These are phyloP conservation scores for Yponomeuta evonymella DNA, from an alignment of 2,888 invertebrate species.

Conservation along the genomic window DNA sequence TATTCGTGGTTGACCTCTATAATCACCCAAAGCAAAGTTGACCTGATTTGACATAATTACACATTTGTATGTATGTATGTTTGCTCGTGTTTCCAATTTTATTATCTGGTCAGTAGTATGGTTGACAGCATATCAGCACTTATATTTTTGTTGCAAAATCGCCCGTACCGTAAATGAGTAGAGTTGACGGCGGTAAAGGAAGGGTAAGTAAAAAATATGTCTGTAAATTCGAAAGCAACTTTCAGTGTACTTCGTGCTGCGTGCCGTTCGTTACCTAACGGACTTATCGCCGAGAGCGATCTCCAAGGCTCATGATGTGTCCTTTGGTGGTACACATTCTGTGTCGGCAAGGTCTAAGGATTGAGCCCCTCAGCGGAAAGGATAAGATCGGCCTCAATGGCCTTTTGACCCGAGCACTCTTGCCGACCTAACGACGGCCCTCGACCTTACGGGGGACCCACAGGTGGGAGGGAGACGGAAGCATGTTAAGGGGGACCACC, in stretches of 20 bases:
- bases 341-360: neutral
- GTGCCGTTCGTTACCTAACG: neutral
- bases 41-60: neutral
- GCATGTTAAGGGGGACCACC: neutral
- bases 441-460: neutral
- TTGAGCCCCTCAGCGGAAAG: slow-evolving; percentile 3
- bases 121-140: no score
- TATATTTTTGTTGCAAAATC: no score
- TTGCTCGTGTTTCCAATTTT: no score
- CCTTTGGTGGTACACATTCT: neutral
- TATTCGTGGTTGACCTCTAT: neutral
- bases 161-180: no score
- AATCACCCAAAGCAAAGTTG: no score
- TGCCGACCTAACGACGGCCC: neutral
- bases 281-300: neutral
- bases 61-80: neutral
- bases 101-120: no score
- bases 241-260: no score
- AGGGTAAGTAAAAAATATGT: no score
- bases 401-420: slow-evolving; percentile 11
- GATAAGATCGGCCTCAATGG: slow-evolving; percentile 12
- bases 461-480: neutral
- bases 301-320: neutral
- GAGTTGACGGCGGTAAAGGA: no score
- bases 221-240: no score